These are phyloP conservation scores for Eudemis profundana DNA, from an alignment of 2,888 invertebrate genomes.

Conservation along the genomic window DNA sequence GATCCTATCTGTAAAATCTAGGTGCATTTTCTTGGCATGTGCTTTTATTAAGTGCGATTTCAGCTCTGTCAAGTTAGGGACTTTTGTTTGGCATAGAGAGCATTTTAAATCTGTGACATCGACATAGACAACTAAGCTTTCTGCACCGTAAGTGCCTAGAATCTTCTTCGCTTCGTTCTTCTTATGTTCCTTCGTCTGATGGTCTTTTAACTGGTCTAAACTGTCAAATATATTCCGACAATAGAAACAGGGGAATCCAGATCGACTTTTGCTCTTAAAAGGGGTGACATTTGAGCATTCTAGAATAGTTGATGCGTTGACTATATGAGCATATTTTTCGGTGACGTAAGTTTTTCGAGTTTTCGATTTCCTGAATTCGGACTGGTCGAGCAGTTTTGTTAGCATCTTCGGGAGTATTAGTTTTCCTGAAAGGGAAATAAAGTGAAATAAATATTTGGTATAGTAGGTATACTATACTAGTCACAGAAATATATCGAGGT, in stretches of 20 bases:
- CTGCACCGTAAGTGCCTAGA: constrained; percentile 62
- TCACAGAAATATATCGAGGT: too few species aligned
- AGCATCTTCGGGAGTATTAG: constrained; percentile 38
- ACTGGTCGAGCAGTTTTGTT: constrained; percentile 33
- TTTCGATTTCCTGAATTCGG: constrained; percentile 10
- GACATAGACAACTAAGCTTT: constrained; percentile 70
- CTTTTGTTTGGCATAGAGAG: constrained; percentile 56
- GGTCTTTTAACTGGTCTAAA: constrained; percentile 26
- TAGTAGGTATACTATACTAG: too few species aligned
- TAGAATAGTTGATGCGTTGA: constrained; percentile 32
- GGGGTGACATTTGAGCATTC: constrained; percentile 39
- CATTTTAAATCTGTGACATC: constrained; percentile 70
- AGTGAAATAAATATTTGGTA: not conserved
- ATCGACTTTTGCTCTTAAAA: constrained; percentile 42
- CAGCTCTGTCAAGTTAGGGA: constrained; percentile 60
- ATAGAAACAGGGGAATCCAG: constrained; percentile 43
- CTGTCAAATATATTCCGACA: constrained; percentile 40
- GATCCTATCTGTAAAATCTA: constrained; percentile 64
- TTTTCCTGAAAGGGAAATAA: constrained; percentile 32
- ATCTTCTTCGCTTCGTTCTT: constrained; percentile 52
- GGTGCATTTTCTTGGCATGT: constrained; percentile 65
- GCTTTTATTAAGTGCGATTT: constrained; percentile 64
- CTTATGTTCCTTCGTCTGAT: constrained; percentile 34
- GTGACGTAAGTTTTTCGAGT: constrained; percentile 24
- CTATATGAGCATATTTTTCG: constrained; percentile 37